Percentiles rank a stretch among this genome's conserved stretches.
phyloP scores from a whole-genome alignment of 2,797 vertebrate species.

The Paguma larvata region DNA sequence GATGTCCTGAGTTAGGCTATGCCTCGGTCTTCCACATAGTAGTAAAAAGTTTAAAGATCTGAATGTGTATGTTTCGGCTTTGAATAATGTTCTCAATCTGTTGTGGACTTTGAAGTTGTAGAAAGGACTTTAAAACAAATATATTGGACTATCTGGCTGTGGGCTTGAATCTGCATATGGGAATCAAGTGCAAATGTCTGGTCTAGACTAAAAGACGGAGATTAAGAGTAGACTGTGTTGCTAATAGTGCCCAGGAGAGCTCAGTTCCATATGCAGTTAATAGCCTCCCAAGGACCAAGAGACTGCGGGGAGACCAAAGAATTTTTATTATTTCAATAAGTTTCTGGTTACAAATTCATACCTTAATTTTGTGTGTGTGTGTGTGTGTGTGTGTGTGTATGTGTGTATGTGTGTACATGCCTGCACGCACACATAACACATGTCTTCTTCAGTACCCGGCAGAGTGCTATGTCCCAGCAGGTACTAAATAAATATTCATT shows the following conservation, averaged over 20 bases:
- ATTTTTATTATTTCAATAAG: conserved; percentile 43
- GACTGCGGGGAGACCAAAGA: neutral
- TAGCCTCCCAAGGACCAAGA: conserved; percentile 26
- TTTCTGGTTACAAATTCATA: conserved; percentile 22
- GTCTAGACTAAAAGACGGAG: conserved; percentile 27
- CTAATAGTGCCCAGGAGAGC: neutral
- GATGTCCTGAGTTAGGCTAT: neutral
- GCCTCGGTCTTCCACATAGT: neutral
- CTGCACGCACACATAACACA: neutral
- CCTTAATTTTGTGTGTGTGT: neutral
- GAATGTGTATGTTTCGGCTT: conserved; percentile 73
- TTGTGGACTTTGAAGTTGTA: conserved; percentile 76
- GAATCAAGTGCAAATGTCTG: conserved; percentile 70
- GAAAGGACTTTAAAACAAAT: conserved; percentile 80
- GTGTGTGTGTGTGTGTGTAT: neutral
- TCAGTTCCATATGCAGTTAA: conserved; percentile 18
- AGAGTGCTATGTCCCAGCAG: neutral
- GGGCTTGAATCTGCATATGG: conserved; percentile 74
- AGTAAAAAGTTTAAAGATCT: conserved; percentile 3
- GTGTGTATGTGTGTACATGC: fast-evolving
- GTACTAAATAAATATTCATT: conserved; percentile 12
- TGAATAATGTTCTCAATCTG: conserved; percentile 77
- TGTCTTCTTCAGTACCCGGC: neutral
- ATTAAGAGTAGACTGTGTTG: conserved; percentile 33
- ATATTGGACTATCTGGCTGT: conserved; percentile 58